Conservation (phyloP, 2,888 invertebrate genomes). For the Gortyna flavago region DNA sequence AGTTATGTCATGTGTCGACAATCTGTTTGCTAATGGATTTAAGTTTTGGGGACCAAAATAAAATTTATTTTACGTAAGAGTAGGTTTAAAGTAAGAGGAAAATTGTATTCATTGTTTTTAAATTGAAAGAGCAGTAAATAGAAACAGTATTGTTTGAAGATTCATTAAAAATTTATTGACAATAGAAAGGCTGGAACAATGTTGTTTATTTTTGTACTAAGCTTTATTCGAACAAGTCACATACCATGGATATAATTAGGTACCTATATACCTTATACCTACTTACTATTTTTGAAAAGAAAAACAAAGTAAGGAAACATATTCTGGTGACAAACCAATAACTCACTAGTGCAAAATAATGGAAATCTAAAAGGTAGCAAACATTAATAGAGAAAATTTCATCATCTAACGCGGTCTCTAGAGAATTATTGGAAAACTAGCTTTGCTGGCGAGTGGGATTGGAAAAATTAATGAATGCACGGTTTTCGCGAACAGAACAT, state of each 20-base stretch:
- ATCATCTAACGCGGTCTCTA: conserved; percentile 32
- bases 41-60: background rate
- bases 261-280: background rate
- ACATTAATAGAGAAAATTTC: conserved; percentile 49
- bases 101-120: background rate
- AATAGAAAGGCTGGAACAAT: background rate
- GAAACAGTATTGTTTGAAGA: background rate
- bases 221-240: background rate
- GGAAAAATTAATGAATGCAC: conserved; percentile 45
- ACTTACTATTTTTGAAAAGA: background rate
- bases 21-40: conserved; percentile 8
- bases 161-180: background rate
- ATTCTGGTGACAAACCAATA: background rate
- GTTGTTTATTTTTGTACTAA: background rate
- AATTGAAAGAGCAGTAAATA: background rate
- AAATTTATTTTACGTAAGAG: conserved; percentile 4
- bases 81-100: background rate
- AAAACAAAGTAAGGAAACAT: background rate
- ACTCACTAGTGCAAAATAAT: background rate
- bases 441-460: conserved; percentile 36
- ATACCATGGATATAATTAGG: background rate
- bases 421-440: conserved; percentile 55
- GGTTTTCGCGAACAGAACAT: conserved; percentile 19
- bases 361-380: conserved; percentile 17
- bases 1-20: conserved; percentile 44